These are phyloP conservation scores for Lycorma delicatula DNA, from an alignment of 1,140 invertebrate species.

Conservation along the genomic window DNA sequence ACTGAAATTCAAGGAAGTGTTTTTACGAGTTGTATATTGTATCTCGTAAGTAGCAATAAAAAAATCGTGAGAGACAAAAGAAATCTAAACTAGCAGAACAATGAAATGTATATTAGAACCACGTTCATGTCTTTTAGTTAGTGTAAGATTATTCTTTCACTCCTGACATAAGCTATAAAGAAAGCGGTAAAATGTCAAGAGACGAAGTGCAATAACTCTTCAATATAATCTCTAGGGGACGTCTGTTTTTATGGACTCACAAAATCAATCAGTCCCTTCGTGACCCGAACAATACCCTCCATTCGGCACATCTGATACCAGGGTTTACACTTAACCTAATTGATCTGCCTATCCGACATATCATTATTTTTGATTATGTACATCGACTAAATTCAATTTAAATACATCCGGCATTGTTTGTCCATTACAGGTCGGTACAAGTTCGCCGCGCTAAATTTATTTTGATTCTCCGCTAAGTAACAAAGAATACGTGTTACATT, in stretches of 20 bases:
- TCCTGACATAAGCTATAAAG: neutral
- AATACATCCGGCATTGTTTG: no score
- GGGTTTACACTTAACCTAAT: conserved; percentile 3
- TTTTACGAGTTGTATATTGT: neutral
- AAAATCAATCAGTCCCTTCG: conserved; percentile 1
- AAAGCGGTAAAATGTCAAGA: neutral
- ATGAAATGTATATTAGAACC: conserved; percentile 2
- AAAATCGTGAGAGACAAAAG: neutral
- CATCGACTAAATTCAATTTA: neutral
- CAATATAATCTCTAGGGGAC: conserved; percentile 2
- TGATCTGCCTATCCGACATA: neutral
- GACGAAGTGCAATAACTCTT: neutral
- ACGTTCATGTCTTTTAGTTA: neutral
- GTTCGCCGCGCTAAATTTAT: no score
- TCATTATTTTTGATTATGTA: conserved; percentile 3
- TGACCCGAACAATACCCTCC: neutral
- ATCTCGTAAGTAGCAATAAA: neutral
- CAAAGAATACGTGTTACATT: no score
- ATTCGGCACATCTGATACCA: neutral
- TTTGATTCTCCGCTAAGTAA: no score
- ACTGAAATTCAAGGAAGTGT: neutral
- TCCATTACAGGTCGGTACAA: no score
- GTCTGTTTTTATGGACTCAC: conserved; percentile 3
- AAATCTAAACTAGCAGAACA: neutral
- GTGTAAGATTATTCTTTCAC: neutral